Conservation (phyloP, 2,797 vertebrate genomes). For the Paguma larvata region DNA sequence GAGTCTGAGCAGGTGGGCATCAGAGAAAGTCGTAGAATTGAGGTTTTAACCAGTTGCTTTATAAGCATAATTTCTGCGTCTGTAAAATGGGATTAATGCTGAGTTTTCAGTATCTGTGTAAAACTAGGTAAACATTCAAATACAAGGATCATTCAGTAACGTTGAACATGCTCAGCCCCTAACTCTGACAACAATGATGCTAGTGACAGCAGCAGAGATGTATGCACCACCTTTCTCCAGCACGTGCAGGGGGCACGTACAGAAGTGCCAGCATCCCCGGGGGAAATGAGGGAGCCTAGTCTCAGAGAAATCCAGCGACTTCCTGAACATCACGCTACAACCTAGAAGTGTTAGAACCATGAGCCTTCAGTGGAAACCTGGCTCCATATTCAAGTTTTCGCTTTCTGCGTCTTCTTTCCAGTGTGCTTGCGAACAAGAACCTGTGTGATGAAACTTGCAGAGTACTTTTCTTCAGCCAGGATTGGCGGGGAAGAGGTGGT, state of each 20-base stretch:
- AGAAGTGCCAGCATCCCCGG: not conserved
- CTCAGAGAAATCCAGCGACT: not conserved
- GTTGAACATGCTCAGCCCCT: not conserved
- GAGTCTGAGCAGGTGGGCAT: not conserved
- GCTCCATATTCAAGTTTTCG: not conserved
- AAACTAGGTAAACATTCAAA: not conserved
- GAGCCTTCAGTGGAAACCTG: not conserved
- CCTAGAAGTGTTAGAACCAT: not conserved
- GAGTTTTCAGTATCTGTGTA: not conserved
- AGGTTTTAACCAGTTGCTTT: not conserved
- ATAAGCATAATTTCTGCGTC: not conserved
- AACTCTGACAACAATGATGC: not conserved
- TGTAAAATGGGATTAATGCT: not conserved
- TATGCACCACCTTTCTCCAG: not conserved
- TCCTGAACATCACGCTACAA: not conserved
- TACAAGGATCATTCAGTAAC: not conserved
- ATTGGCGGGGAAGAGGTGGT: not conserved
- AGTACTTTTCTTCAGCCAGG: not conserved
- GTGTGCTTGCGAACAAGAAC: not conserved
- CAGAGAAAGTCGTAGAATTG: not conserved
- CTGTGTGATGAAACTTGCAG: not conserved
- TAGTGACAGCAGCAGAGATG: not conserved
- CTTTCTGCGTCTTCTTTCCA: not conserved
- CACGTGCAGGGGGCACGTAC: not conserved
- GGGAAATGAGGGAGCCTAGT: not conserved